Evolutionary conservation across 2,888 invertebrate species (phyloP), one percentile per base, ranked within the genome.

Genomic region (Ariolimax columbianus): DNA sequence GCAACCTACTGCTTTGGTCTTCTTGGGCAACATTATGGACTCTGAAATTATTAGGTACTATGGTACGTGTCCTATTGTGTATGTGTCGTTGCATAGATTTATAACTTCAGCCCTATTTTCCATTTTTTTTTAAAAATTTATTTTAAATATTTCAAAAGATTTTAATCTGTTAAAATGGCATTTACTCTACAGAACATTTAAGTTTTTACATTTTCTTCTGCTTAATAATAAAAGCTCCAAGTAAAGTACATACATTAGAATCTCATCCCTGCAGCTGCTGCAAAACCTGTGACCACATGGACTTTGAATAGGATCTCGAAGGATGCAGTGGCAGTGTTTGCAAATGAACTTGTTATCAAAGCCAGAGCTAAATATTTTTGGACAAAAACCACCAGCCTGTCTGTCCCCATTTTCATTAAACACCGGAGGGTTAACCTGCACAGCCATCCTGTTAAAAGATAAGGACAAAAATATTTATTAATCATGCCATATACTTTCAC

Each of bases 201-300:
- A 47, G 47, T 23, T 63, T 7, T 9, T n/a, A 63, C 11, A 63
- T 63, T 23, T 63, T 63, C n/a, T 23, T 63, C 4, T 63, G n/a
- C n/a, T n/a, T 19, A 26, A 63, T 26, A 63, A 33, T 23, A 51
- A 33, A 75, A 19, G 0, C 0, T 75, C 23, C 30, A 26, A 73
- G 43, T 30, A 63, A n/a, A 38, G 26, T 47, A 72, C 82, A 51
- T 83, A 86, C 83, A 19, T 40, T 43, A 83, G 38, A 6, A 86
- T 78, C 7, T 79, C 81, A 59, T 87, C 83, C 38, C 80, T 73
- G 79, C 87, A 87, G 51, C 79, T 81, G 66, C 86, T 88, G 83
- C 92, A 92, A 82, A 91, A 91, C 72, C 92, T 86, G 78, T 92
- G 92, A 70, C 92, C 92, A 86, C 92, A 92, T 40, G 83, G 88